These are phyloP conservation scores for Bufotes viridis DNA, from an alignment of 2,797 vertebrate species.

Conservation along the genomic window DNA sequence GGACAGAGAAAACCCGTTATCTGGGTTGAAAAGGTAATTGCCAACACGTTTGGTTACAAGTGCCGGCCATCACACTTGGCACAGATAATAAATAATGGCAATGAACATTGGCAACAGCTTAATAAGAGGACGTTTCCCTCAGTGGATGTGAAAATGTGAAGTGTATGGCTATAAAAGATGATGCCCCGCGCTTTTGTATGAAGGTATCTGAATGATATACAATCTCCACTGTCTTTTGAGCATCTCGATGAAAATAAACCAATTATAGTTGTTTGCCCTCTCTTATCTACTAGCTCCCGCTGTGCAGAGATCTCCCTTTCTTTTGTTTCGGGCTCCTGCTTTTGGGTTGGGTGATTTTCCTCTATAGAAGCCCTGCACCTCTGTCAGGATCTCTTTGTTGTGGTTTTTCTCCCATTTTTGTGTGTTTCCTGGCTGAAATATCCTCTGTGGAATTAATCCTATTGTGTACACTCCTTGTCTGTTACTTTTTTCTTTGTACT, in stretches of 20 bases:
- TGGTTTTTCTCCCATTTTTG: conserved; percentile 44
- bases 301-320: conserved; percentile 45
- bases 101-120: conserved; percentile 35
- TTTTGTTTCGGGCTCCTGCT: conserved; percentile 51
- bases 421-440: conserved; percentile 59
- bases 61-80: conserved; percentile 1
- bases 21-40: conserved; percentile 44
- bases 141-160: background rate
- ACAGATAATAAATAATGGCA: conserved; percentile 17
- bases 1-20: conserved; percentile 28
- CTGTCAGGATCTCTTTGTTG: conserved; percentile 53
- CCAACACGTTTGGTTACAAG: conserved; percentile 31
- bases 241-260: conserved; percentile 48
- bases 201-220: conserved; percentile 25
- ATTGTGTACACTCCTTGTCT: conserved; percentile 54
- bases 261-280: conserved; percentile 55
- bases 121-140: background rate
- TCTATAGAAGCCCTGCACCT: conserved; percentile 50
- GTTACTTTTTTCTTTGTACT: conserved; percentile 54
- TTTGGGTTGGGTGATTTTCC: conserved; percentile 60
- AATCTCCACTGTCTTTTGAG: conserved; percentile 14
- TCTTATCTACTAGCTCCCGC: conserved; percentile 39
- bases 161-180: background rate
- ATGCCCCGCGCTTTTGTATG: conserved; percentile 10
- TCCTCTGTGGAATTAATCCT: conserved; percentile 59